A percentile compares a stretch with the other conserved stretches of the same genome.
phyloP scores from a whole-genome alignment of 2,888 invertebrate species.

The Pantelozetes paolii region DNA sequence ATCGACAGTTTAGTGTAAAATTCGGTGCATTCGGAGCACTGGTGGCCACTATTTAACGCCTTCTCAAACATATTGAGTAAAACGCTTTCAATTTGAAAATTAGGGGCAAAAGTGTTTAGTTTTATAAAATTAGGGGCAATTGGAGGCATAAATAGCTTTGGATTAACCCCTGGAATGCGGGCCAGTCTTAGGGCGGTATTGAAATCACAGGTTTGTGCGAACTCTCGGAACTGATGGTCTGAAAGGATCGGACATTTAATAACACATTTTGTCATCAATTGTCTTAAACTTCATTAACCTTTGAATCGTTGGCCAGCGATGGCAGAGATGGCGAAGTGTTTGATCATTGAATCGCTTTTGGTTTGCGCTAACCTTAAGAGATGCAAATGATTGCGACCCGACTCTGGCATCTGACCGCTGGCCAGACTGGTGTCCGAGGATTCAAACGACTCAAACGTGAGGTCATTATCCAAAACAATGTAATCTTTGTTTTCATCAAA shows the following conservation, averaged over 20 bases:
- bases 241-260: neutral
- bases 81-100: slow-evolving; percentile 5
- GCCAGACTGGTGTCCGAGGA: neutral
- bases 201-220: slow-evolving; percentile 74
- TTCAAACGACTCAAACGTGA: neutral
- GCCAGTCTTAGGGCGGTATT: slow-evolving; percentile 73
- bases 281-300: neutral
- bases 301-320: neutral
- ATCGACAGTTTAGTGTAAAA: slow-evolving; percentile 39
- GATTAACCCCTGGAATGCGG: slow-evolving; percentile 64
- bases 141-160: slow-evolving; percentile 69
- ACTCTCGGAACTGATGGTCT: slow-evolving; percentile 64
- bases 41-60: slow-evolving; percentile 6
- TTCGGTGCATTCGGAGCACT: slow-evolving; percentile 41
- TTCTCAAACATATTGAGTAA: slow-evolving; percentile 31
- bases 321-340: neutral
- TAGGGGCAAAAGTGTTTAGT: neutral
- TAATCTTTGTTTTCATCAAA: neutral
- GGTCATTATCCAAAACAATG: neutral
- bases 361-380: slow-evolving; percentile 16
- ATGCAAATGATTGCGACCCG: neutral
- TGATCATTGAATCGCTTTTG: neutral
- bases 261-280: neutral
- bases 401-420: neutral
- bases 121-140: slow-evolving; percentile 47